Evolutionary conservation across 2,797 vertebrate species (phyloP).

Genomic region (Spondyliosoma cantharus): DNA sequence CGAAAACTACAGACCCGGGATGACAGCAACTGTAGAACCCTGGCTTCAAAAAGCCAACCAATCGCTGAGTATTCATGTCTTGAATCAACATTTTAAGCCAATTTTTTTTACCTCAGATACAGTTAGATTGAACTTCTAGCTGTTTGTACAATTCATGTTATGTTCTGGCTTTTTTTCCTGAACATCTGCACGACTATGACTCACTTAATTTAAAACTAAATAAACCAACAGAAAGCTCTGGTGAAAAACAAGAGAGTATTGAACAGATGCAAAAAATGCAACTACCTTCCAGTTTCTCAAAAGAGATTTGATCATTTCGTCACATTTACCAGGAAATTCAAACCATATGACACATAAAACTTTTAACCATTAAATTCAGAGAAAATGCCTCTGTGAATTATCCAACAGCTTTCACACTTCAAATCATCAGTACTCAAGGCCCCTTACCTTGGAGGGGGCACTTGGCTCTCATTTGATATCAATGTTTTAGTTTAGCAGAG

Average conservation of each 20-base stretch:
- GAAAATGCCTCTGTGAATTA: slow-evolving; percentile 72
- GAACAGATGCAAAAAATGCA: slow-evolving; percentile 24
- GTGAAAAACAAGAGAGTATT: slow-evolving; percentile 6
- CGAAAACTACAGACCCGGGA: slow-evolving; percentile 17
- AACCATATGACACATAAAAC: slow-evolving; percentile 76
- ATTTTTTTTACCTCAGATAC: slow-evolving; percentile 20
- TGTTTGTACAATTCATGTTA: slow-evolving; percentile 13
- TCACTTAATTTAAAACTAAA: neutral
- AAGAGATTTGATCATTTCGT: slow-evolving; percentile 57
- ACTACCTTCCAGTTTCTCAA: slow-evolving; percentile 61
- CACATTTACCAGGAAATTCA: slow-evolving; percentile 72
- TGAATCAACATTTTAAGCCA: slow-evolving; percentile 24
- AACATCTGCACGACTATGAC: slow-evolving; percentile 1
- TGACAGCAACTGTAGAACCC: slow-evolving; percentile 13
- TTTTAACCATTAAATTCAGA: slow-evolving; percentile 64
- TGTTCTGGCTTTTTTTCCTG: slow-evolving; percentile 6
- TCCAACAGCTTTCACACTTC: slow-evolving; percentile 75
- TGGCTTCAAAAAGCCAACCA: neutral
- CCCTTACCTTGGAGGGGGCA: slow-evolving; percentile 66
- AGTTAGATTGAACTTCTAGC: slow-evolving; percentile 1
- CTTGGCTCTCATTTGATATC: slow-evolving; percentile 80
- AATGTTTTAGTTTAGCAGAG: slow-evolving; percentile 85
- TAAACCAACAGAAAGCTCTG: slow-evolving; percentile 14
- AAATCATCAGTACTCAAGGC: slow-evolving; percentile 68
- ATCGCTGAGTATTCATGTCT: neutral